A percentile compares a stretch with the other conserved stretches of the same genome.
Evolutionary conservation across 2,797 vertebrate genomes (phyloP).

Genomic region (Rhyacichthys aspro): DNA sequence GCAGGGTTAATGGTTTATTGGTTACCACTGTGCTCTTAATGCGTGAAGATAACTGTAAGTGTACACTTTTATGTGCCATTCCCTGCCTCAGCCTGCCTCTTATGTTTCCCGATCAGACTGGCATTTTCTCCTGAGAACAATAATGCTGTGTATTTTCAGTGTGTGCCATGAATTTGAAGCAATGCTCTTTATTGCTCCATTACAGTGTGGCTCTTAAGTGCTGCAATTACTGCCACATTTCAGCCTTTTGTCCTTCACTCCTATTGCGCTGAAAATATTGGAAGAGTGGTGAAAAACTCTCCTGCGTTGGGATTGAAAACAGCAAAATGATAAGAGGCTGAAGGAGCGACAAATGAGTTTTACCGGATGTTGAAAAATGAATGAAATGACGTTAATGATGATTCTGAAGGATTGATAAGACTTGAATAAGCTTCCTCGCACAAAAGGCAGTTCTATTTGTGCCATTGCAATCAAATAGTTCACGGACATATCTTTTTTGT

Average conservation of each 20-base stretch:
- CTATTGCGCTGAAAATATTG: background rate
- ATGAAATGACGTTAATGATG: too few species aligned
- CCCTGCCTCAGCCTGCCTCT: too few species aligned
- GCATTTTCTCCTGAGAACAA: constrained; percentile 39
- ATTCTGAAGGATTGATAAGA: too few species aligned
- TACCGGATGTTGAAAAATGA: too few species aligned
- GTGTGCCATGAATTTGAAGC: constrained; percentile 24
- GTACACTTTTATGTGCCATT: too few species aligned
- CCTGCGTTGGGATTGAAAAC: background rate
- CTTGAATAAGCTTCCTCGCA: too few species aligned
- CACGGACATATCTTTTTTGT: too few species aligned
- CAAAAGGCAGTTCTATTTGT: too few species aligned
- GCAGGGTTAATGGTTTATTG: too few species aligned
- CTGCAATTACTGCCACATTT: constrained; percentile 40
- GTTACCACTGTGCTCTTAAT: too few species aligned
- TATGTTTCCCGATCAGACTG: constrained; percentile 17
- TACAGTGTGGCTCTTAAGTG: constrained; percentile 44
- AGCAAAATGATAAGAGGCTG: background rate
- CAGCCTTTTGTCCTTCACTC: background rate
- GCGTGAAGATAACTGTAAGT: too few species aligned
- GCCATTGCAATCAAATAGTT: too few species aligned
- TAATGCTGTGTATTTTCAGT: constrained; percentile 22
- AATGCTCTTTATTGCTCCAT: constrained; percentile 43
- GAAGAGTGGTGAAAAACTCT: constrained; percentile 3
- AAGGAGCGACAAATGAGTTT: background rate